Base-by-base conservation (phyloP, 2,888 invertebrate species). In the Athrips mouffetella region DNA sequence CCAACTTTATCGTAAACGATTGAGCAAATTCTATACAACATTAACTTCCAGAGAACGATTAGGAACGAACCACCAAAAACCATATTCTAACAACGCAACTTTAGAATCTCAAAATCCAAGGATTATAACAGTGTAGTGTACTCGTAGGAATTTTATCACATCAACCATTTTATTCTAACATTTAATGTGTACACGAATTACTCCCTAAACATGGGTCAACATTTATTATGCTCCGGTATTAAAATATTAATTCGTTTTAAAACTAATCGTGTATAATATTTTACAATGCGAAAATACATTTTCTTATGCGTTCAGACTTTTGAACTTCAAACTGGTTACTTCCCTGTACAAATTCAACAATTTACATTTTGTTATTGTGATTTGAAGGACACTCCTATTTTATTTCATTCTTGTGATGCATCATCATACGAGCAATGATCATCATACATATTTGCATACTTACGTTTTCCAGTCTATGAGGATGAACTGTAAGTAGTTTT, bases 271-370 rank as follows among this genome's bases (percentile, higher is more conserved):
- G 88, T 86, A 81, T 80, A 83, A 63, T 78, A 78, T 73, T 76
- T 78, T 83, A 88, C 85, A 85, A 84, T 86, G 87, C 73, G 85
- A 87, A 87, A 88, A 87, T 86, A 87, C 86, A 84, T 78, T 76
- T 70, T 70, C 69, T 70, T 74, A 76, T 69, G 65, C 73, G 85
- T 86, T 88, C 88, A 87, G 86, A 86, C 88, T 88, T 87, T 78
- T 74, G 86, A 85, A 85, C 88, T 71, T 76, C 76, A 60, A 81
- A 77, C 74, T 78, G 78, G 70, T 77, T 73, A 73, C 74, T 61
- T 87, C 88, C 88, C 88, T 87, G 88, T 88, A 87, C 87, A 87
- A 72, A 73, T 82, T 78, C 75, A 85, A 86, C 83, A 84, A 80
- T 78, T 68, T 48, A 50, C 66, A 81, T 80, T 83, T 86, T 86